Evolutionary conservation across 2,797 vertebrate species (phyloP).

Genomic region (Accipiter superciliosus): DNA sequence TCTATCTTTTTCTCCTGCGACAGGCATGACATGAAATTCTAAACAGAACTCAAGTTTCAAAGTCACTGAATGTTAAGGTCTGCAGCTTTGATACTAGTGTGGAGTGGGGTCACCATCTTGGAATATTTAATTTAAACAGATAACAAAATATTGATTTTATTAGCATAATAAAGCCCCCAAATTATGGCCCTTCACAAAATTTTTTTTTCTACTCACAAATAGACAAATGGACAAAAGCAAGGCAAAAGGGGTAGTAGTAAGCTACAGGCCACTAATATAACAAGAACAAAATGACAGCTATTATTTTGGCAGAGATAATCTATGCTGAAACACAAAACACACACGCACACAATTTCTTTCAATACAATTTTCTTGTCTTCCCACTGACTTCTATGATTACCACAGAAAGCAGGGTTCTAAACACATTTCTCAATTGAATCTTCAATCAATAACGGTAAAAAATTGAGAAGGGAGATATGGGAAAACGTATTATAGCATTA

Average conservation of each 20-base stretch:
- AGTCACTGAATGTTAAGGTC: slow-evolving; percentile 79
- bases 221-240: slow-evolving; percentile 68
- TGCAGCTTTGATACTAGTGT: slow-evolving; percentile 39
- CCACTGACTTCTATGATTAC: slow-evolving; percentile 85
- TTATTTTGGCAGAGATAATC: slow-evolving; percentile 85
- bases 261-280: slow-evolving; percentile 79
- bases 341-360: slow-evolving; percentile 79
- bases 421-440: slow-evolving; percentile 82
- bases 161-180: slow-evolving; percentile 65
- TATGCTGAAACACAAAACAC: slow-evolving; percentile 83
- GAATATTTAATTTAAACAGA: slow-evolving; percentile 67
- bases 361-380: slow-evolving; percentile 86
- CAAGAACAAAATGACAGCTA: slow-evolving; percentile 80
- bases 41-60: slow-evolving; percentile 81
- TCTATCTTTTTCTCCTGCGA: slow-evolving; percentile 73
- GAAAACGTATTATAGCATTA: slow-evolving; percentile 77
- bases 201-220: slow-evolving; percentile 54
- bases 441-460: slow-evolving; percentile 81
- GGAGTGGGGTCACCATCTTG: slow-evolving; percentile 58
- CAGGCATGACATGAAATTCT: slow-evolving; percentile 81
- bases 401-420: slow-evolving; percentile 81
- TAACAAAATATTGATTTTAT: slow-evolving; percentile 70
- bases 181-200: slow-evolving; percentile 67
- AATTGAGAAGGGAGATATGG: slow-evolving; percentile 69
- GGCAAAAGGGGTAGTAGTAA: slow-evolving; percentile 65